Percentiles rank a stretch among this genome's conserved stretches.
phyloP scores from a whole-genome alignment of 2,797 vertebrate species.

The Anas bahamensis region DNA sequence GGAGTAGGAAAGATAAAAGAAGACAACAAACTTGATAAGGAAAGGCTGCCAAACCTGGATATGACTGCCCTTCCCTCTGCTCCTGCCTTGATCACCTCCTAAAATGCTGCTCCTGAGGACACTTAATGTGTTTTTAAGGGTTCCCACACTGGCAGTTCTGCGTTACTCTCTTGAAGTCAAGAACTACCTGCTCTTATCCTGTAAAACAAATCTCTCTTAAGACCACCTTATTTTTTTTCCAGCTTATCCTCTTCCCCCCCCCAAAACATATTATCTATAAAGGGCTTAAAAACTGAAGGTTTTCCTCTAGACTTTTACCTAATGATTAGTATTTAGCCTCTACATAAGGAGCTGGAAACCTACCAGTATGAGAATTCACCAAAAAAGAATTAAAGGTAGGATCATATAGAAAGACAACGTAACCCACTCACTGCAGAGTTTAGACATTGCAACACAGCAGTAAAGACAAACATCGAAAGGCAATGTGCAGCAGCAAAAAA shows the following conservation, averaged over 20 bases:
- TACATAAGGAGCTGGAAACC: neutral
- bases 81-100: neutral
- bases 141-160: neutral
- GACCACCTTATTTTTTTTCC: neutral
- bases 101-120: neutral
- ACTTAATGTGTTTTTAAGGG: neutral
- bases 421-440: neutral
- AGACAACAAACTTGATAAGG: neutral
- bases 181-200: neutral
- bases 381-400: neutral
- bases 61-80: neutral
- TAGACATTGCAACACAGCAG: conserved; percentile 31
- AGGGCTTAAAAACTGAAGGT: neutral
- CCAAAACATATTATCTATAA: neutral
- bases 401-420: neutral
- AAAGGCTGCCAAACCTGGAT: neutral
- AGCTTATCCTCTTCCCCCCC: neutral
- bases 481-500: conserved; percentile 9
- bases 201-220: neutral
- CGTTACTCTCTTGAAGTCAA: neutral
- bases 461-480: conserved; percentile 40
- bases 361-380: neutral
- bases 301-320: neutral
- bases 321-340: neutral
- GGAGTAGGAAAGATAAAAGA: neutral